phyloP scores from a whole-genome alignment of 2,113 vertebrate species.

The Beaufortia kweichowensis region DNA sequence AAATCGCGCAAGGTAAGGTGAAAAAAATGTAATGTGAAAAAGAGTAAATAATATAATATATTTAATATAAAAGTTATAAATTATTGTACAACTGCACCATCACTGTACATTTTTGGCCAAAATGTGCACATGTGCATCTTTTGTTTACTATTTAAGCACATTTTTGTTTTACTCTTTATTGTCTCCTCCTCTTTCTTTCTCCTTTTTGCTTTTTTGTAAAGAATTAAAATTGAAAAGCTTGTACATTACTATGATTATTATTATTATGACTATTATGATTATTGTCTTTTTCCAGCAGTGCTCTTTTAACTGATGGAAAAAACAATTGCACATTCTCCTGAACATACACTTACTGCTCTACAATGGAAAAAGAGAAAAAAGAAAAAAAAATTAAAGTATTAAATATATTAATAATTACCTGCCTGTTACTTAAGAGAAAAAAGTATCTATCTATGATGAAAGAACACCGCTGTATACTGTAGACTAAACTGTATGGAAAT shows the following conservation, averaged over 20 bases:
- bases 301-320: constrained; percentile 72
- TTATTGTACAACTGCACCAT: constrained; percentile 73
- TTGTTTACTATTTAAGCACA: constrained; percentile 73
- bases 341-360: constrained; percentile 77
- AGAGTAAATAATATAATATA: constrained; percentile 69
- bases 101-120: constrained; percentile 77
- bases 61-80: constrained; percentile 74
- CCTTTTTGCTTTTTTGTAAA: constrained; percentile 71
- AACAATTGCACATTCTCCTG: constrained; percentile 76
- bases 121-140: constrained; percentile 75
- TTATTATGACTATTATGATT: constrained; percentile 48
- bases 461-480: constrained; percentile 83
- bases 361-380: constrained; percentile 69
- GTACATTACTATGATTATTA: constrained; percentile 66
- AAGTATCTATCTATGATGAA: constrained; percentile 80
- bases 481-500: constrained; percentile 81
- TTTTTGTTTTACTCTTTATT: constrained; percentile 53
- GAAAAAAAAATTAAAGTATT: constrained; percentile 70
- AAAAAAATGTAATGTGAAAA: constrained; percentile 71
- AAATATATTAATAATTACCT: constrained; percentile 83
- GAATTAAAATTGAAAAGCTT: constrained; percentile 72
- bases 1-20: constrained; percentile 67
- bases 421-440: constrained; percentile 81
- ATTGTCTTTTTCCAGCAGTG: constrained; percentile 68
- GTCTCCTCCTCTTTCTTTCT: constrained; percentile 60